Percentiles rank a stretch among this genome's conserved stretches.
Conservation (phyloP, 92 coral and sea anemone species). For the Hydrozoanthus gracilis region DNA sequence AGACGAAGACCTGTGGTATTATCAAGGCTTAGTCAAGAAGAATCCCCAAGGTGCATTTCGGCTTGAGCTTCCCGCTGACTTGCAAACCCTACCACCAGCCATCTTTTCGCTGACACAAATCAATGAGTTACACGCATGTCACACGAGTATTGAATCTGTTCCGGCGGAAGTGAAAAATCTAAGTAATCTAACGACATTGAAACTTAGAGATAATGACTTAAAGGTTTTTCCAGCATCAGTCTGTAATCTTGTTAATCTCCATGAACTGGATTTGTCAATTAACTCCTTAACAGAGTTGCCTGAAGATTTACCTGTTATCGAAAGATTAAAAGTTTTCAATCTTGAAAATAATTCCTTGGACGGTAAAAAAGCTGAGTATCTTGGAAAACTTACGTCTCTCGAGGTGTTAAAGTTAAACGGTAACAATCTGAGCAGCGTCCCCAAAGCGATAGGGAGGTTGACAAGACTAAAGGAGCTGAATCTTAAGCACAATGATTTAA, state of each 20-base stretch:
- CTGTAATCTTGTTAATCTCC: slow-evolving; percentile 31
- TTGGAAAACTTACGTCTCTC: slow-evolving; percentile 37
- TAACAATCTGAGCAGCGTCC: slow-evolving; percentile 36
- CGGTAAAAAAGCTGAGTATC: slow-evolving; percentile 37
- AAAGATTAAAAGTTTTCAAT: slow-evolving; percentile 37
- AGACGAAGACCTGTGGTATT: neutral
- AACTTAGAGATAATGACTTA: slow-evolving; percentile 45
- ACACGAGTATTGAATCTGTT: slow-evolving; percentile 34
- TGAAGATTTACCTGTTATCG: slow-evolving; percentile 27
- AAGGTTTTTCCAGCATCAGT: slow-evolving; percentile 44
- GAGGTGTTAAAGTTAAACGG: slow-evolving; percentile 28
- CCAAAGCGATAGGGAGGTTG: slow-evolving; percentile 36
- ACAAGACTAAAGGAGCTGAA: slow-evolving; percentile 1
- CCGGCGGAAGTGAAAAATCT: slow-evolving; percentile 37
- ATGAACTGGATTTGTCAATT: slow-evolving; percentile 22
- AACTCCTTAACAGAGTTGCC: slow-evolving; percentile 45
- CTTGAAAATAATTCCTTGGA: slow-evolving; percentile 42
- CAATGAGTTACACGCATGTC: slow-evolving; percentile 34
- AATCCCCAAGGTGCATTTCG: slow-evolving; percentile 7
- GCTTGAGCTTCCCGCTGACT: slow-evolving; percentile 38
- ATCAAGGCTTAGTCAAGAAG: neutral
- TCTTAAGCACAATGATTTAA: slow-evolving; percentile 46
- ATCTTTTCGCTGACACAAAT: slow-evolving; percentile 46
- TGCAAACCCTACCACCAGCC: slow-evolving; percentile 40
- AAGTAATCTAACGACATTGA: slow-evolving; percentile 28